Percentiles rank a stretch among this genome's conserved stretches.
phyloP scores from a whole-genome alignment of 2,113 vertebrate genomes.

The Fulmarus glacialis region DNA sequence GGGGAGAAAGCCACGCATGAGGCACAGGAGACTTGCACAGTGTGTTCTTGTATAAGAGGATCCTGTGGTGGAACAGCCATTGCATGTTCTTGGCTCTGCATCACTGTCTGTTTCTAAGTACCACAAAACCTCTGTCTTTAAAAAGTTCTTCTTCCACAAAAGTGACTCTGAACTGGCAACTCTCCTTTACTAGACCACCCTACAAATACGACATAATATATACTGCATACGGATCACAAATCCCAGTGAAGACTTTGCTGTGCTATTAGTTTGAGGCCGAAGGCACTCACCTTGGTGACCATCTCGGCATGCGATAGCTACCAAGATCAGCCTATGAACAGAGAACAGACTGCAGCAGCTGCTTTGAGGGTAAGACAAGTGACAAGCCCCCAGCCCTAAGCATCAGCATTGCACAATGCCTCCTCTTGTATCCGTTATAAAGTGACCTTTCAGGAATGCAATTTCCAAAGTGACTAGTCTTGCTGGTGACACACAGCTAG shows the following conservation, averaged over 20 bases:
- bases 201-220: fast-evolving
- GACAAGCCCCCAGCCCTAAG: background rate
- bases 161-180: background rate
- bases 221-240: background rate
- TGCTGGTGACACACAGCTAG: background rate
- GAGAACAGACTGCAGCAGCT: background rate
- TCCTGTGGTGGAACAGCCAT: background rate
- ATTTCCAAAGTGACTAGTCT: background rate
- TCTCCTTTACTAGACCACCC: background rate
- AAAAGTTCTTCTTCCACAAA: background rate
- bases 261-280: background rate
- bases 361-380: background rate
- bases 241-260: background rate
- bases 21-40: background rate
- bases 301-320: fast-evolving
- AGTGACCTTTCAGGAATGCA: background rate
- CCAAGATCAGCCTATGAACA: background rate
- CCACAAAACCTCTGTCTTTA: background rate
- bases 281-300: background rate
- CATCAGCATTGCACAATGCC: background rate
- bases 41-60: background rate
- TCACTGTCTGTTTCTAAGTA: background rate
- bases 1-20: background rate
- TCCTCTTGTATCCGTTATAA: background rate
- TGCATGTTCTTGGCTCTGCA: background rate